Evolutionary conservation across 2,888 invertebrate genomes (phyloP), one percentile per base, ranked within the genome.

Genomic region (Kuschelorhynchus macadamiae): DNA sequence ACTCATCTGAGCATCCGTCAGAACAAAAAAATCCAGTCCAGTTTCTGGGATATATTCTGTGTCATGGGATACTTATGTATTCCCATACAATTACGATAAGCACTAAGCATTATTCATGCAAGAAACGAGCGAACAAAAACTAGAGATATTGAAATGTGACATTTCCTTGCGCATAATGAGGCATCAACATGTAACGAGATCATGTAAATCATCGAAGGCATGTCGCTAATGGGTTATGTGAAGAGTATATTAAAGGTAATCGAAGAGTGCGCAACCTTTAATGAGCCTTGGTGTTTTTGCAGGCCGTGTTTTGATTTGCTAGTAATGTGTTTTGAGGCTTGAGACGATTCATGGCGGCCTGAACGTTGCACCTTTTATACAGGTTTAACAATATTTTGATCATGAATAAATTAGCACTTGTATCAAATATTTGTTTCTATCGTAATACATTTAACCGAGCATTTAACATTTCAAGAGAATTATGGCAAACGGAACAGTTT

Each of bases 211-310:
- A 53, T 21, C 14, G 21, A 39, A 53, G 20, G 20, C 39, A 53
- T 53, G 21, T 39, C 0, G 36, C 21, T 41, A 25, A 53, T 41
- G 53, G 21, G 39, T 41, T 33, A 52, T 52, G n/a, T 39, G 52
- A 53, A 21, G 21, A 53, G 21, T 12, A n/a, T 39, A 53, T 53
- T 53, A 53, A 12, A 39, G 53, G 18, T n/a, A 36, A 52, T 36
- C 16, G 17, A 52, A 41, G 50, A 53, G 25, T 53, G 39, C 39
- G 18, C 36, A 39, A 17, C 20, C 41, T 53, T 9, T 53, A 53
- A 53, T 53, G 41, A 53, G 21, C 11, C 33, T 12, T 14, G 20
- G 33, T 16, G 53, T 53, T 53, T 25, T 53, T 53, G 36, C 41
- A 16, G 20, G 3, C 9, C 12, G 12, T 20, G 36, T 53, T 53